phyloP scores from a whole-genome alignment of 2,113 vertebrate species.

The Taurulus bubalis region DNA sequence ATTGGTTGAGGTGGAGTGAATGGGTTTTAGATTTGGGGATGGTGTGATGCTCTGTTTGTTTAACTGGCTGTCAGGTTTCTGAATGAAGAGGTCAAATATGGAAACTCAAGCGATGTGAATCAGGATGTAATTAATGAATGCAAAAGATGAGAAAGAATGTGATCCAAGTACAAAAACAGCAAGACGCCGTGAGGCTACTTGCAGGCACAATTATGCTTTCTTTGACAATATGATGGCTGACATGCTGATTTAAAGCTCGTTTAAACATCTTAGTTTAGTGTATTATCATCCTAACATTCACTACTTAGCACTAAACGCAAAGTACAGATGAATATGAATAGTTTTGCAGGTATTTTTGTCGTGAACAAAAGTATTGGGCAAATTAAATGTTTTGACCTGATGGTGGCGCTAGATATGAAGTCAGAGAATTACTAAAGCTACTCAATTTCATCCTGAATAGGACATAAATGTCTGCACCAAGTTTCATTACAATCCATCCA shows the following conservation, averaged over 20 bases:
- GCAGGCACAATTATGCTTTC: neutral
- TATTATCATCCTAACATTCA: neutral
- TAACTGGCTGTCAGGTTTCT: constrained; percentile 89
- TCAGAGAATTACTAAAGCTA: neutral
- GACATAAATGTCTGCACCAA: neutral
- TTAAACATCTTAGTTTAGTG: neutral
- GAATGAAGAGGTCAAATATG: constrained; percentile 82
- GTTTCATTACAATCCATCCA: neutral
- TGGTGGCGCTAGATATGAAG: neutral
- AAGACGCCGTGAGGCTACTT: neutral
- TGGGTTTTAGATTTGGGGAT: constrained; percentile 61
- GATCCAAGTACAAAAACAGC: neutral
- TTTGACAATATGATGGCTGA: neutral
- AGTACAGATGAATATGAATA: neutral
- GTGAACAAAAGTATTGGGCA: neutral
- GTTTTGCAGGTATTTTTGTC: neutral
- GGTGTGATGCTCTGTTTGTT: constrained; percentile 76
- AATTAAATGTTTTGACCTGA: neutral
- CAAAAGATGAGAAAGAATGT: neutral
- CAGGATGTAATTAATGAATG: constrained; percentile 27
- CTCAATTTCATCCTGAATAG: neutral
- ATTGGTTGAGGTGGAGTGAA: constrained; percentile 73
- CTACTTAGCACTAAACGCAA: neutral
- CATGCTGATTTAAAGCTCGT: neutral
- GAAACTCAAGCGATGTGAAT: constrained; percentile 15